phyloP scores from a whole-genome alignment of 2,113 vertebrate genomes.

The Ifrita kowaldi region DNA sequence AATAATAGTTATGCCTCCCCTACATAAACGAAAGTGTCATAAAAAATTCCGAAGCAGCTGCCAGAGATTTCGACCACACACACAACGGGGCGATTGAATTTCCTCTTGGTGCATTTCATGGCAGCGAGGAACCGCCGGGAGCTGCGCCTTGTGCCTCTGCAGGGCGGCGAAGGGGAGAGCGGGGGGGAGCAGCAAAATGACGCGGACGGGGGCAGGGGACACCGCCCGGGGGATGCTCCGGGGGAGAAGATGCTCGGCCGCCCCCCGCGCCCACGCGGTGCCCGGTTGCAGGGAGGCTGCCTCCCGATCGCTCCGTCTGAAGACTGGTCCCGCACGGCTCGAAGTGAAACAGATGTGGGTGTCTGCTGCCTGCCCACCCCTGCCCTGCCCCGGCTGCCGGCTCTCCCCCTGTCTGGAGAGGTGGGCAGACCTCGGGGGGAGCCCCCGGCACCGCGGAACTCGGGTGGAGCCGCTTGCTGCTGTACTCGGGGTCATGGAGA shows the following conservation, averaged over 20 bases:
- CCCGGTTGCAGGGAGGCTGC: background rate
- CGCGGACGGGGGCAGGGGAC: background rate
- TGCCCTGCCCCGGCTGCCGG: background rate
- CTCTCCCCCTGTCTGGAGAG: background rate
- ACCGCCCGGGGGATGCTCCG: background rate
- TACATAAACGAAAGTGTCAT: slow-evolving; percentile 60
- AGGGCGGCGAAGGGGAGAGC: background rate
- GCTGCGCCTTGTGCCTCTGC: background rate
- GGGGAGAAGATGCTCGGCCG: background rate
- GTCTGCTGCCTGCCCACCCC: background rate
- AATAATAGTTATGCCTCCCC: slow-evolving; percentile 58
- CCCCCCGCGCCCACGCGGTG: background rate
- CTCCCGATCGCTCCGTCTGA: background rate
- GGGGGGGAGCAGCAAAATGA: background rate
- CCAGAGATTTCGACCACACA: slow-evolving; percentile 70
- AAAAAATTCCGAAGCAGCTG: slow-evolving; percentile 68
- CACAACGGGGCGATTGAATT: slow-evolving; percentile 57
- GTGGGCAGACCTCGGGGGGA: background rate
- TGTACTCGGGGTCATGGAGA: background rate
- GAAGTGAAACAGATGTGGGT: background rate
- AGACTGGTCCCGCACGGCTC: background rate
- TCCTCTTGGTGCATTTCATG: slow-evolving; percentile 39
- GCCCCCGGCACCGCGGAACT: background rate
- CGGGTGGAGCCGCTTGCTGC: background rate
- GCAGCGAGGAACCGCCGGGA: slow-evolving; percentile 10